These are phyloP conservation scores for Spatulosminthurus flaviceps DNA, from an alignment of 2,888 invertebrate species.

Conservation along the genomic window DNA sequence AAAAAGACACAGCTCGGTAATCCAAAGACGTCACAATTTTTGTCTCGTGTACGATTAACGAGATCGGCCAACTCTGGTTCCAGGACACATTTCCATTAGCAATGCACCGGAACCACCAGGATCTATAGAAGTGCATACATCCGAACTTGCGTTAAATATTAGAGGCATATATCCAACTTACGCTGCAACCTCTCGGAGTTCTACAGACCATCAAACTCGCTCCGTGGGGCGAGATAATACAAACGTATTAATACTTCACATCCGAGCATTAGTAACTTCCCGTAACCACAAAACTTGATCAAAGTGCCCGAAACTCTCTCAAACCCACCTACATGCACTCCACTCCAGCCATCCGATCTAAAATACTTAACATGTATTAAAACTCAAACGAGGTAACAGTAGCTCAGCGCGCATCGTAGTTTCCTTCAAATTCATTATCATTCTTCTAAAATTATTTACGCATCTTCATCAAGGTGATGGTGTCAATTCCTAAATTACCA, in stretches of 20 bases:
- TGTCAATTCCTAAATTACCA: too few relatives aligned
- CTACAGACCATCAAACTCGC: neutral
- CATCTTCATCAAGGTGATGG: too few relatives aligned
- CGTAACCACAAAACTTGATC: neutral
- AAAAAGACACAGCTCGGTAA: too few relatives aligned
- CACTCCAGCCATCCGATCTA: neutral
- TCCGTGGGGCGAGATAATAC: neutral
- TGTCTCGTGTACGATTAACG: too few relatives aligned
- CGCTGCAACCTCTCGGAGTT: neutral
- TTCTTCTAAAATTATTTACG: too few relatives aligned
- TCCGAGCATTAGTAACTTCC: neutral
- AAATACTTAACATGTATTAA: neutral
- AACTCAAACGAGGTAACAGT: too few relatives aligned
- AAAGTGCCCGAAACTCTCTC: neutral
- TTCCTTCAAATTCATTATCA: too few relatives aligned
- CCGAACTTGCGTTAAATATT: neutral
- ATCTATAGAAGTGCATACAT: neutral
- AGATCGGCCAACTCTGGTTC: too few relatives aligned
- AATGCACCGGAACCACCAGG: neutral
- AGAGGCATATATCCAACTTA: neutral
- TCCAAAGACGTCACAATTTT: too few relatives aligned
- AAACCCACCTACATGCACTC: neutral
- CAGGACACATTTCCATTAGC: slow-evolving; percentile 12
- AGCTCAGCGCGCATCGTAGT: too few relatives aligned
- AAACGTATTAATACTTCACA: slow-evolving; percentile 12